phyloP scores from a whole-genome alignment of 1,140 invertebrate species.

The Tetragonula clypearis region DNA sequence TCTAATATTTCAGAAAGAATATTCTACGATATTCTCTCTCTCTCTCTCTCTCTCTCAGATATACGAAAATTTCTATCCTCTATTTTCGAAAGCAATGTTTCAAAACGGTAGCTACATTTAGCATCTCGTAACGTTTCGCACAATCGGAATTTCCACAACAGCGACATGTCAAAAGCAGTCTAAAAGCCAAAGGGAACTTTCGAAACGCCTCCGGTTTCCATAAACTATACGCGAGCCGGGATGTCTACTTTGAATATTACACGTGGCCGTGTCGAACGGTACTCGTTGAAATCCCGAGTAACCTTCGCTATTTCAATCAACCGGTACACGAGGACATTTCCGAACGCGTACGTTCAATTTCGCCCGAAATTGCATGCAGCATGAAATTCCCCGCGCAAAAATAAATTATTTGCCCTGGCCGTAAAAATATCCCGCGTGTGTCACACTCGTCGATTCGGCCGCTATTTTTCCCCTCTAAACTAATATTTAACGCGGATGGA shows the following conservation, averaged over 20 bases:
- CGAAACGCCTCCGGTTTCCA: neutral
- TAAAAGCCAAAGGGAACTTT: neutral
- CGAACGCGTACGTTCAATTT: neutral
- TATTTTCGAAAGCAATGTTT: neutral
- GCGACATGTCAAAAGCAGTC: neutral
- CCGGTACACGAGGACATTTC: neutral
- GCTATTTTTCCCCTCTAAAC: too few relatives aligned
- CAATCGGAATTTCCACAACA: too few relatives aligned
- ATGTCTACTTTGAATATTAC: slow-evolving; percentile 4
- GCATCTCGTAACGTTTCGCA: neutral
- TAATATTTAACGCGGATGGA: neutral
- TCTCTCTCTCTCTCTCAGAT: neutral
- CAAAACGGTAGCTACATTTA: too few relatives aligned
- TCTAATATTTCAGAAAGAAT: neutral
- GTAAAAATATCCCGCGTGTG: neutral
- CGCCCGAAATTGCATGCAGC: neutral
- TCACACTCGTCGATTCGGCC: neutral
- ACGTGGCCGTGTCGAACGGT: neutral
- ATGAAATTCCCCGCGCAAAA: neutral
- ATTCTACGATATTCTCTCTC: neutral
- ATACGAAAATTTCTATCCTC: neutral
- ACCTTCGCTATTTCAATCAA: slow-evolving; percentile 24
- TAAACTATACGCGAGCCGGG: neutral
- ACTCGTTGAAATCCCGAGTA: neutral
- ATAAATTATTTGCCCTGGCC: neutral